Base-by-base conservation (phyloP, 1,140 invertebrate species). In the Tribolium castaneum region DNA sequence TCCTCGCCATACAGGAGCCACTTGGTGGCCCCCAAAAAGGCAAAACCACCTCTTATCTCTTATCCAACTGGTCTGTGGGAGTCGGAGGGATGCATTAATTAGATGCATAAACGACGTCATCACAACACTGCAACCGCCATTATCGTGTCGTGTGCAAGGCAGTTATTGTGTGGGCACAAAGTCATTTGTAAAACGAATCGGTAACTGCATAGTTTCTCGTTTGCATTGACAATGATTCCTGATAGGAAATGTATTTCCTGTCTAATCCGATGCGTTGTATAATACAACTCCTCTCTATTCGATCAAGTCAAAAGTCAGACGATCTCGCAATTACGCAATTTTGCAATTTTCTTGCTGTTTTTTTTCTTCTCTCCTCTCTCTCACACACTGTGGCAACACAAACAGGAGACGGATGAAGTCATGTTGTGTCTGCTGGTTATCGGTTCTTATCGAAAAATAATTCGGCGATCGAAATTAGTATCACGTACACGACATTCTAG, bases 221-320 rank as follows among this genome's bases (percentile, higher is more conserved):
- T 66, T 66, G 59, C 25, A 66, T 66, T 35, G 59, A 12, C 59
- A 66, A 66, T 66, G 59, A 66, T 66, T 66, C 59, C 59, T 66
- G 59, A 66, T 66, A 66, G 59, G 59, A 66, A 66, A 66, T 66
- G 59, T 66, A 35, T 66, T 66, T 66, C 59, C 59, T 66, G 59
- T 66, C 59, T 66, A 35, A 66, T 66, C 25, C 30, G 5, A 35
- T 35, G 16, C 19, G 16, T 59, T 9, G 54, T 59, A 30, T 59
- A 25, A 30, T 59, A 30, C 54, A 5, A 59, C n/a, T 25, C 25
- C 3, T 30, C 54, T 56, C 54, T 16, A 52, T 52, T 52, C 51
- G 13, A 59, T 59, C 9, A 56, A 56, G 10, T 16, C 13, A 56
- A 16, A 56, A 56, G 52, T 56, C 52, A 16, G 16, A 12, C 12